These are phyloP conservation scores for Pyrrhosoma nymphula DNA, from an alignment of 2,888 invertebrate genomes.

Conservation along the genomic window DNA sequence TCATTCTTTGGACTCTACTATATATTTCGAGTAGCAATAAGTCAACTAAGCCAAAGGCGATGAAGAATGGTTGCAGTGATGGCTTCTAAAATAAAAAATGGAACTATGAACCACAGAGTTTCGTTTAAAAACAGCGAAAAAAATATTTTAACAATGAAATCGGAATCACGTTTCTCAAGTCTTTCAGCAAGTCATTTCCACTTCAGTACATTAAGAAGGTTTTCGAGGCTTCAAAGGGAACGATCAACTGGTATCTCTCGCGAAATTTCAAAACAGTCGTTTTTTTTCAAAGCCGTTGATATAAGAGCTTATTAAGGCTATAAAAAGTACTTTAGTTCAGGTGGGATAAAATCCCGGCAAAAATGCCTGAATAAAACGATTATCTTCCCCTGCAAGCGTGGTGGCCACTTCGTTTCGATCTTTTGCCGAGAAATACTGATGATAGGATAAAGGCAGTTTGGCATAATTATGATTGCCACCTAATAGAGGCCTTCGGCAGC, in stretches of 20 bases:
- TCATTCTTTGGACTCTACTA: no score
- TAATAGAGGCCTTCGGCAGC: neutral
- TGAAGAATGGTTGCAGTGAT: no score
- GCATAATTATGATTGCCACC: neutral
- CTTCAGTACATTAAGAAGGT: neutral
- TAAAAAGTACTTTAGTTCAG: neutral
- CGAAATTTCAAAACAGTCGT: neutral
- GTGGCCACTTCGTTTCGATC: neutral
- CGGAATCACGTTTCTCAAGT: no score
- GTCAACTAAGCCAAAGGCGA: no score
- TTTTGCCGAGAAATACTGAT: neutral
- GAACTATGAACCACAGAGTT: no score
- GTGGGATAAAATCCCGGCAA: neutral
- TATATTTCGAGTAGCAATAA: no score
- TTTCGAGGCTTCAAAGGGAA: neutral
- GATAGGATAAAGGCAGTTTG: slow-evolving; percentile 1
- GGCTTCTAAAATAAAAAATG: no score
- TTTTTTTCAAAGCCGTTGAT: neutral
- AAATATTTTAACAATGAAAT: no score
- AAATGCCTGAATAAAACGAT: neutral
- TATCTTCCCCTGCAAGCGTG: neutral
- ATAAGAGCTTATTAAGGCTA: neutral
- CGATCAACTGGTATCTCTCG: neutral
- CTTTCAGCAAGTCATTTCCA: no score
- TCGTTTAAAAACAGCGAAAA: no score